These are phyloP conservation scores for Botia almorhae DNA, from an alignment of 2,797 vertebrate genomes.

Conservation along the genomic window DNA sequence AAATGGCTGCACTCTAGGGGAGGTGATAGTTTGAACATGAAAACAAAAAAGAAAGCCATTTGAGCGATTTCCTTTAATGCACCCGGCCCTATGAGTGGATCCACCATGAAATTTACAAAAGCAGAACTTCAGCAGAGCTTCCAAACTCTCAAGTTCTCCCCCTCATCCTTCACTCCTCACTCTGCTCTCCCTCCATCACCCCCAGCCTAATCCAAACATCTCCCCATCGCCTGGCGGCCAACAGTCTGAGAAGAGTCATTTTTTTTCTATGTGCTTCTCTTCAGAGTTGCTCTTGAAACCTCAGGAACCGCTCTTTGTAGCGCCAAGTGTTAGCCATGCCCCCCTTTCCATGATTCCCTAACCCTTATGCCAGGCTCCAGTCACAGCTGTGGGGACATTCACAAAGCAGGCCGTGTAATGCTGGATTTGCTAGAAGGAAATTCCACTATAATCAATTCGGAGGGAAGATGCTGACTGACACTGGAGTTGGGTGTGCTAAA, in stretches of 20 bases:
- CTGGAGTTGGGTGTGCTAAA: constrained; percentile 10
- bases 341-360: constrained; percentile 44
- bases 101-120: constrained; percentile 57
- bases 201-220: constrained; percentile 64
- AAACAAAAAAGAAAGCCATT: constrained; percentile 54
- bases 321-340: constrained; percentile 26
- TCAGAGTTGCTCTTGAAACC: constrained; percentile 52
- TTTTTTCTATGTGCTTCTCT: constrained; percentile 35
- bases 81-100: constrained; percentile 39
- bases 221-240: constrained; percentile 57
- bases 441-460: constrained; percentile 47
- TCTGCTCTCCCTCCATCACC: constrained; percentile 50
- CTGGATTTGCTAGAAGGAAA: constrained; percentile 51
- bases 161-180: constrained; percentile 47
- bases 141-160: constrained; percentile 54
- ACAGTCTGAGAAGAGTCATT: constrained; percentile 51
- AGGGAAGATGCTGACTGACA: constrained; percentile 15
- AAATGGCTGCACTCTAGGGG: constrained; percentile 17
- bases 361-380: constrained; percentile 24
- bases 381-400: constrained; percentile 47
- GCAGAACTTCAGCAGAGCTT: constrained; percentile 49
- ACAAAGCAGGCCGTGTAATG: constrained; percentile 49
- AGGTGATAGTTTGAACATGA: constrained; percentile 53
- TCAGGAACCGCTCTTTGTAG: constrained; percentile 50
- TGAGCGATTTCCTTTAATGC: constrained; percentile 58